Conservation (phyloP, 1,140 invertebrate genomes). For the Babylonia areolata region DNA sequence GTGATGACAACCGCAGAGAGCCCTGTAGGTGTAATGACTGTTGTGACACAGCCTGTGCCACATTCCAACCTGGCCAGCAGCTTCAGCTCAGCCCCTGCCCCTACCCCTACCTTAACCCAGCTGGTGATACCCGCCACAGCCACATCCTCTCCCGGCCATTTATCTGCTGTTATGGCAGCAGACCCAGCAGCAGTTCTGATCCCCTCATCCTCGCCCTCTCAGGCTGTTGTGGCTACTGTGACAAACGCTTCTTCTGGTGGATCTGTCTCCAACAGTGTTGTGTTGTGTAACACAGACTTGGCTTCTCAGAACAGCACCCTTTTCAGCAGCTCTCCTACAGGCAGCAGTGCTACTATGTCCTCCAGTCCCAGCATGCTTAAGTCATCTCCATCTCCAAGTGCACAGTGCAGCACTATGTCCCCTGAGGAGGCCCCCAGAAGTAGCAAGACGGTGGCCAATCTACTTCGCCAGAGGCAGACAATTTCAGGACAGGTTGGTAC, state of each 20-base stretch:
- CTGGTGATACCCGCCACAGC: conserved; percentile 6
- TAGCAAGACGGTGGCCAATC: background rate
- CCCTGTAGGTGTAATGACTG: background rate
- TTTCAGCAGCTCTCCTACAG: background rate
- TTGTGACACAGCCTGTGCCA: background rate
- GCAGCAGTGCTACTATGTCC: background rate
- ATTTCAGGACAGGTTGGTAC: background rate
- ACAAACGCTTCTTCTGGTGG: background rate
- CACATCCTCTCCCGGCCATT: background rate
- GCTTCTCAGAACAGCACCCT: background rate
- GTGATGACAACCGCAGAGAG: background rate
- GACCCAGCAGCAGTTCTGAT: background rate
- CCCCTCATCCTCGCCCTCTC: background rate
- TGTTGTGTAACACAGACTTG: background rate
- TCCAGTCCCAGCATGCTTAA: background rate
- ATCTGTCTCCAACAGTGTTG: background rate
- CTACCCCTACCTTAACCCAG: conserved; percentile 43
- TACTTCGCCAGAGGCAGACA: background rate
- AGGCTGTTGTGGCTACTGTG: background rate
- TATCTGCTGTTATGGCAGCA: background rate
- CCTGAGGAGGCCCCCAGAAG: background rate
- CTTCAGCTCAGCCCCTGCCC: conserved; percentile 28
- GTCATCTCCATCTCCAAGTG: background rate
- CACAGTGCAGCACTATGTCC: background rate
- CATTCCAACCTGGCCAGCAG: conserved; percentile 8